These are phyloP conservation scores for Sphinx pinastri DNA, from an alignment of 2,888 invertebrate genomes.

Conservation along the genomic window DNA sequence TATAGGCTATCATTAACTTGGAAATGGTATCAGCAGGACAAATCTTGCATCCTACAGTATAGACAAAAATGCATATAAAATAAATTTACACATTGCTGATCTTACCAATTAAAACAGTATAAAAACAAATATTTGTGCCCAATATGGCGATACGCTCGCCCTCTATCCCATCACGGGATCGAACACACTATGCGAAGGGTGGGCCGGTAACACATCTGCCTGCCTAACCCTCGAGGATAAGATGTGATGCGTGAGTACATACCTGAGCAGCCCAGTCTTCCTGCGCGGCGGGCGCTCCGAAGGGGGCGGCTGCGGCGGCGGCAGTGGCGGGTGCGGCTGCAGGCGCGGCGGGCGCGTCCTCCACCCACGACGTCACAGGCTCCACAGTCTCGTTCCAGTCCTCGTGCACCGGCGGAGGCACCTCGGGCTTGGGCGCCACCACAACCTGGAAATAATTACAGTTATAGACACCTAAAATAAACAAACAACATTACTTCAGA, in stretches of 20 bases:
- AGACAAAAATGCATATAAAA: too few relatives aligned
- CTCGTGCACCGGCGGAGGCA: constrained; percentile 70
- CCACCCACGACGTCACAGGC: constrained; percentile 75
- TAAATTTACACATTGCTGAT: too few relatives aligned
- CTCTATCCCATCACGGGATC: not conserved
- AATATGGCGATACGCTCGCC: not conserved
- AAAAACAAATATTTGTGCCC: not conserved
- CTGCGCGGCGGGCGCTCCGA: constrained; percentile 74
- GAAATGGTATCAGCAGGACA: too few relatives aligned
- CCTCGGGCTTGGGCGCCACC: constrained; percentile 70
- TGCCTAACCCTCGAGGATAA: not conserved
- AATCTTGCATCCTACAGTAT: too few relatives aligned
- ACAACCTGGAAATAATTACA: constrained; percentile 58
- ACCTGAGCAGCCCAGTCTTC: constrained; percentile 85
- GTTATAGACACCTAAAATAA: not conserved
- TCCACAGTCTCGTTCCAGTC: constrained; percentile 75
- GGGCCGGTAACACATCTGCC: not conserved
- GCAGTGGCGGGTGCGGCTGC: constrained; percentile 58
- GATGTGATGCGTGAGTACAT: constrained; percentile 18
- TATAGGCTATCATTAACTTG: too few relatives aligned
- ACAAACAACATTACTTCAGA: too few relatives aligned
- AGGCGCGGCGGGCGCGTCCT: constrained; percentile 65
- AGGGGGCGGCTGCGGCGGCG: constrained; percentile 38
- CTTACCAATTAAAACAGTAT: not conserved
- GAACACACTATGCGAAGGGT: not conserved